These are phyloP conservation scores for Volucella bombylans DNA, from an alignment of 2,888 invertebrate genomes.

Conservation along the genomic window DNA sequence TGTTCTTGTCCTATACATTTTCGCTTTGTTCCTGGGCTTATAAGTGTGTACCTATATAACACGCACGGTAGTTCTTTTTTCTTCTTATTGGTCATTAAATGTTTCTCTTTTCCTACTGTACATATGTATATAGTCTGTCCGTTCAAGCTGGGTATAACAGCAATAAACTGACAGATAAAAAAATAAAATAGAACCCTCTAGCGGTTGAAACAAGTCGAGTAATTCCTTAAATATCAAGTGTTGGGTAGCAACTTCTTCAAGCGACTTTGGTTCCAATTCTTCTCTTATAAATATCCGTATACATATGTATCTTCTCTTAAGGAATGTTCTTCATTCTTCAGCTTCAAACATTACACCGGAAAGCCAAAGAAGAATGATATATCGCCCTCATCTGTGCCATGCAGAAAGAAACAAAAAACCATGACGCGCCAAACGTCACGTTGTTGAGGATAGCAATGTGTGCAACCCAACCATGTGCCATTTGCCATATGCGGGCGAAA, in stretches of 20 bases:
- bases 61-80: slow-evolving; percentile 49
- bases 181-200: background rate
- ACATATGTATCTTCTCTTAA: background rate
- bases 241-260: slow-evolving; percentile 44
- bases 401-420: background rate
- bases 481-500: slow-evolving; percentile 15
- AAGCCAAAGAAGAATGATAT: slow-evolving; percentile 25
- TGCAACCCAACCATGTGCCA: slow-evolving; percentile 26
- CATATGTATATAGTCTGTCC: background rate
- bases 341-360: slow-evolving; percentile 43
- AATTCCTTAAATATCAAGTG: background rate
- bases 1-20: slow-evolving; percentile 47
- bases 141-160: slow-evolving; percentile 20
- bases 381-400: slow-evolving; percentile 23
- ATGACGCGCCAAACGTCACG: slow-evolving; percentile 5
- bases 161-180: slow-evolving; percentile 23
- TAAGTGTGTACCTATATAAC: slow-evolving; percentile 34
- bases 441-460: slow-evolving; percentile 9
- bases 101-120: slow-evolving; percentile 17
- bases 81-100: slow-evolving; percentile 49
- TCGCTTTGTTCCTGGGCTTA: slow-evolving; percentile 50
- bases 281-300: slow-evolving; percentile 9
- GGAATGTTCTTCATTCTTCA: background rate
- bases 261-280: too few relatives aligned
- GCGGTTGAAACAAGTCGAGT: background rate